A percentile compares a stretch with the other conserved stretches of the same genome.
These are phyloP conservation scores for Gambelia wislizenii DNA, from an alignment of 2,797 vertebrate genomes.

Conservation along the genomic window DNA sequence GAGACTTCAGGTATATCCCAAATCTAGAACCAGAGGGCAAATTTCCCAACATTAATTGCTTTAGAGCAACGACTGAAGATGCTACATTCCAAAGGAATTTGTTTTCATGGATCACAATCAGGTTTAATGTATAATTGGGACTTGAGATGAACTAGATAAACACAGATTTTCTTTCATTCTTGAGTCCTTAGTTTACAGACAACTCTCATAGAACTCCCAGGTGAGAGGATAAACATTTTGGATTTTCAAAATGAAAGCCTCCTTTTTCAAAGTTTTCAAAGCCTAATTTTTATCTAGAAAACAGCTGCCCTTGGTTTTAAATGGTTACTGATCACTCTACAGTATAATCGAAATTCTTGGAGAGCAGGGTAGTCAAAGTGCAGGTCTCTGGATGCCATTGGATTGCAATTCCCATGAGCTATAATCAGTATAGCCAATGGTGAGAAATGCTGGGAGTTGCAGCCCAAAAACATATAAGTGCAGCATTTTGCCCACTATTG, in stretches of 20 bases:
- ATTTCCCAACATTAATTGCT: neutral
- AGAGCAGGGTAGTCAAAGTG: neutral
- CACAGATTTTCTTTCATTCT: slow-evolving; percentile 15
- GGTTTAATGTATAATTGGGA: slow-evolving; percentile 15
- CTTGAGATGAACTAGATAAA: slow-evolving; percentile 1
- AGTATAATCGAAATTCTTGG: neutral
- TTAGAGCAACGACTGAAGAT: too few relatives aligned
- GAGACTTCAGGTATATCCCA: neutral
- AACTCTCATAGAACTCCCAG: slow-evolving; percentile 35
- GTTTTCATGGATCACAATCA: fast-evolving
- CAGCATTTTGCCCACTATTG: too few relatives aligned
- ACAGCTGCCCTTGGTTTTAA: neutral
- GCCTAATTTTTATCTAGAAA: neutral
- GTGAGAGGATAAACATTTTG: slow-evolving; percentile 37
- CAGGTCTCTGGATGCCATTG: neutral
- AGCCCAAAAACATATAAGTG: too few relatives aligned
- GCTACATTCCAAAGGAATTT: slow-evolving; percentile 14
- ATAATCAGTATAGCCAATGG: too few relatives aligned
- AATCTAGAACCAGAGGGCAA: neutral
- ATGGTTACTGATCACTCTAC: neutral
- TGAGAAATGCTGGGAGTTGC: too few relatives aligned
- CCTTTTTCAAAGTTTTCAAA: neutral
- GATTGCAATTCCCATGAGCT: too few relatives aligned
- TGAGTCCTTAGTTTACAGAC: slow-evolving; percentile 6
- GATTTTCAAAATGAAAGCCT: neutral